phyloP scores from a whole-genome alignment of 1,140 invertebrate genomes.

The Drosophila pseudoobscura region DNA sequence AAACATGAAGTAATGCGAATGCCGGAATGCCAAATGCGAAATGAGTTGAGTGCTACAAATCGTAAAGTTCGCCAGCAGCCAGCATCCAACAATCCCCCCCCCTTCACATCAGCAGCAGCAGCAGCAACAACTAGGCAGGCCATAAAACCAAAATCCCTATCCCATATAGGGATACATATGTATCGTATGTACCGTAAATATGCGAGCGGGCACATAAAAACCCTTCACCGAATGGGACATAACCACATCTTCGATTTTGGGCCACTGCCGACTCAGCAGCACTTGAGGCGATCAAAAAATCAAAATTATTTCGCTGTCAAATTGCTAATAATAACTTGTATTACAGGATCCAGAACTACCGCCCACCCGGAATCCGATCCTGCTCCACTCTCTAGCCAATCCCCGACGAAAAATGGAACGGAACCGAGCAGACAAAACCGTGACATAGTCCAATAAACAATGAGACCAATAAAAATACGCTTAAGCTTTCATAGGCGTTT shows the following conservation, averaged over 20 bases:
- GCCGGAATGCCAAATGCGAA: conserved; percentile 71
- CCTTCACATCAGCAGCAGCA: neutral
- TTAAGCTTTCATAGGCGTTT: conserved; percentile 83
- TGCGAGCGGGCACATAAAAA: conserved; percentile 32
- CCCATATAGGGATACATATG: conserved; percentile 6
- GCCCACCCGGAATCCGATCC: neutral
- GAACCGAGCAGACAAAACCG: conserved; percentile 50
- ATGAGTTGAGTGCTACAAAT: conserved; percentile 81
- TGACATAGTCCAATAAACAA: conserved; percentile 81
- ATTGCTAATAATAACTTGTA: conserved; percentile 82
- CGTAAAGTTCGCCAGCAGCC: conserved; percentile 58
- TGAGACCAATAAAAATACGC: conserved; percentile 81
- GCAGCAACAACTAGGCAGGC: conserved; percentile 57
- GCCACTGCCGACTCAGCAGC: conserved; percentile 18
- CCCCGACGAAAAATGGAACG: neutral
- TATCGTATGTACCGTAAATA: conserved; percentile 14
- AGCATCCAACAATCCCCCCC: neutral
- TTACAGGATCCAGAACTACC: conserved; percentile 49
- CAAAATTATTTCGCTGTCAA: conserved; percentile 77
- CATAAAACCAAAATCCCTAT: conserved; percentile 44
- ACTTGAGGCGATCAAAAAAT: conserved; percentile 65
- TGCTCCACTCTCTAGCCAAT: conserved; percentile 6
- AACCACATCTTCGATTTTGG: neutral
- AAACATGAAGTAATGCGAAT: conserved; percentile 76
- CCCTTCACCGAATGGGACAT: conserved; percentile 10